phyloP scores from a whole-genome alignment of 2,888 invertebrate genomes.

The Fabriciana adippe region DNA sequence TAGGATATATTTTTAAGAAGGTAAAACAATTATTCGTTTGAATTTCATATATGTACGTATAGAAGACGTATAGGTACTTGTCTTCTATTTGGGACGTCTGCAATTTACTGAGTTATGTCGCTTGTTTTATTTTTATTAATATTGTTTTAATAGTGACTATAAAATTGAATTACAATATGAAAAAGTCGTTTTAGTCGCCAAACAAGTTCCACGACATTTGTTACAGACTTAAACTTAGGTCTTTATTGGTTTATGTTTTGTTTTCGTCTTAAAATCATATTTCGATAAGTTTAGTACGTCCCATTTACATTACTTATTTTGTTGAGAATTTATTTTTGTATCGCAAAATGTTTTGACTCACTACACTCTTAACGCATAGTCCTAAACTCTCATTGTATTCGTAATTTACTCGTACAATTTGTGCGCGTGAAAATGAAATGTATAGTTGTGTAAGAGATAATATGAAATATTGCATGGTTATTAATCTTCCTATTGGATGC shows the following conservation, averaged over 20 bases:
- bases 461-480: conserved; percentile 19
- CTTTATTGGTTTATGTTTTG: conserved; percentile 2
- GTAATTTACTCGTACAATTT: conserved; percentile 19
- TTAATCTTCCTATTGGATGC: conserved; percentile 23
- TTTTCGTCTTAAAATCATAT: conserved; percentile 1
- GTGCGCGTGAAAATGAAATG: conserved; percentile 18
- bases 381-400: conserved; percentile 2
- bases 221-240: background rate
- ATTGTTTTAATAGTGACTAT: conserved; percentile 13
- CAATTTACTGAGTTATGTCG: background rate
- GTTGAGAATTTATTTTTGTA: too few species aligned
- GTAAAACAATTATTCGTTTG: too few species aligned
- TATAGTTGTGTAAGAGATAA: conserved; percentile 18
- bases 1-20: too few species aligned
- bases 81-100: too few species aligned
- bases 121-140: conserved; percentile 4
- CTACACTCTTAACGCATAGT: conserved; percentile 2
- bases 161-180: conserved; percentile 12
- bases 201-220: conserved; percentile 14
- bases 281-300: too few species aligned
- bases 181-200: conserved; percentile 14
- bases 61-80: too few species aligned
- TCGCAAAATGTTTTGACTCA: background rate
- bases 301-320: too few species aligned
- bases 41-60: too few species aligned